Conservation (phyloP, 2,888 invertebrate genomes). For the Lycocerus yunnanus region DNA sequence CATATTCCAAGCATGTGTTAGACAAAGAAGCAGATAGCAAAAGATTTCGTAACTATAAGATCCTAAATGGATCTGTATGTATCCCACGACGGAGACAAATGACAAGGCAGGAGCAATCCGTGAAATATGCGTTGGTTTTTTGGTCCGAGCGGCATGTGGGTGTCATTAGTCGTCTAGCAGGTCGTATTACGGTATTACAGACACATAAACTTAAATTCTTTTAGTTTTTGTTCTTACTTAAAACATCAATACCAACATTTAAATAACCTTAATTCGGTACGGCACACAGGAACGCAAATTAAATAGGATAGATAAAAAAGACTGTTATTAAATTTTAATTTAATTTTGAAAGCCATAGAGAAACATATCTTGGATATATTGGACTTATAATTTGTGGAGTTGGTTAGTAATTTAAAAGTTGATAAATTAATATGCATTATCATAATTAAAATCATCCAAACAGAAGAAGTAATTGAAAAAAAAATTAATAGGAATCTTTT, state of each 20-base stretch:
- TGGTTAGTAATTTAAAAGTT: neutral
- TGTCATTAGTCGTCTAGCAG: constrained; percentile 47
- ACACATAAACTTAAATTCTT: constrained; percentile 38
- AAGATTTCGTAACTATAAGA: constrained; percentile 34
- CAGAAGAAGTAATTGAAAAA: neutral
- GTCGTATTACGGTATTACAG: constrained; percentile 41
- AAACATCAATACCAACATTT: neutral
- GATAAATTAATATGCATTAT: neutral
- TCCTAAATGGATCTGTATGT: constrained; percentile 40
- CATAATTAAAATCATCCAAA: neutral
- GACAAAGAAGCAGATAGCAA: constrained; percentile 17
- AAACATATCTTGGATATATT: neutral
- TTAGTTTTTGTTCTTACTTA: constrained; percentile 31
- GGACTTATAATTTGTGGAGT: neutral
- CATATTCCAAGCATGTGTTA: constrained; percentile 8
- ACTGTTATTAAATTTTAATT: neutral
- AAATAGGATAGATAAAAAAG: neutral
- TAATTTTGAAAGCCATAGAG: neutral
- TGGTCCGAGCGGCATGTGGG: constrained; percentile 43
- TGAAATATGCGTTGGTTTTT: constrained; percentile 45
- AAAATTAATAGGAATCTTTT: neutral
- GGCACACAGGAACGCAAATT: neutral
- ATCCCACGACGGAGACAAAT: constrained; percentile 44
- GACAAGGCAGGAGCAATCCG: constrained; percentile 46
- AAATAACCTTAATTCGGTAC: neutral